phyloP scores from a whole-genome alignment of 2,888 invertebrate species.

The Hemithea aestivaria region DNA sequence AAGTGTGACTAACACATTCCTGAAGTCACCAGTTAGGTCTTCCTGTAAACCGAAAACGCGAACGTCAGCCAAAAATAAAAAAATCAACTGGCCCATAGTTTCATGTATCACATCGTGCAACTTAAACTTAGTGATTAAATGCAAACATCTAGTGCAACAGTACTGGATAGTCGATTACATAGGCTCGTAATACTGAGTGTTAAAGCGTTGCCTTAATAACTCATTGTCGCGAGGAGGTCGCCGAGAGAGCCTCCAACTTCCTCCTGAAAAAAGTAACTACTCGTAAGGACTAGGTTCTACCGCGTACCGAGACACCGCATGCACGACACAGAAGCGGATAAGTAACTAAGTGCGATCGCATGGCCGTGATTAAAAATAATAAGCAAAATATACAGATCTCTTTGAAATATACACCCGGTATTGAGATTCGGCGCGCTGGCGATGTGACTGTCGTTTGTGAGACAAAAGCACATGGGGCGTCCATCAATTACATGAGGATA shows the following conservation, averaged over 20 bases:
- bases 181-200: slow-evolving; percentile 54
- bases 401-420: slow-evolving; percentile 53
- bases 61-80: slow-evolving; percentile 45
- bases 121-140: slow-evolving; percentile 46
- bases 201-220: slow-evolving; percentile 71
- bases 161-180: slow-evolving; percentile 30
- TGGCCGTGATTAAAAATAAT: slow-evolving; percentile 48
- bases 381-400: slow-evolving; percentile 78
- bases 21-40: slow-evolving; percentile 84
- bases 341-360: slow-evolving; percentile 65
- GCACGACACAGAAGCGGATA: slow-evolving; percentile 58
- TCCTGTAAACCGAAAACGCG: slow-evolving; percentile 77
- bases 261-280: slow-evolving; percentile 82
- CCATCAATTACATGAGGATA: too few species aligned
- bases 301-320: slow-evolving; percentile 51
- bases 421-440: slow-evolving; percentile 34
- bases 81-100: slow-evolving; percentile 73
- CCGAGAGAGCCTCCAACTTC: slow-evolving; percentile 82
- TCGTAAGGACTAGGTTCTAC: slow-evolving; percentile 52
- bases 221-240: slow-evolving; percentile 82
- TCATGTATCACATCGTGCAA: slow-evolving; percentile 48
- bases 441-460: slow-evolving; percentile 25
- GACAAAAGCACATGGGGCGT: too few species aligned
- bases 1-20: slow-evolving; percentile 81
- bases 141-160: slow-evolving; percentile 34